These are phyloP conservation scores for Sisyra nigra DNA, from an alignment of 2,888 invertebrate species.

Conservation along the genomic window DNA sequence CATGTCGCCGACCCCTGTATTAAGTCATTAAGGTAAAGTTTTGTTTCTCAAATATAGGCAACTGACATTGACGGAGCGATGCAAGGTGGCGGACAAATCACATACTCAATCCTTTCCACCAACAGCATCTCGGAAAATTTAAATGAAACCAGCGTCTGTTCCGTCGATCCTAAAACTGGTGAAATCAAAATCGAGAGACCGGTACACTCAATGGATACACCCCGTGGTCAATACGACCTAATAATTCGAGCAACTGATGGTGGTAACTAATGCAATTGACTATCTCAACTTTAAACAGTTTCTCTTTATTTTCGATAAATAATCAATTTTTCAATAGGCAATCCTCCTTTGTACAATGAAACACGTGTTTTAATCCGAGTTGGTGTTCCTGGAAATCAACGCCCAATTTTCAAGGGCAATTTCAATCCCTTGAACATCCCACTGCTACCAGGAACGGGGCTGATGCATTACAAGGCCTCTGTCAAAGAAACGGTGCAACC, in stretches of 20 bases:
- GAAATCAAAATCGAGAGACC: constrained; percentile 47
- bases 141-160: constrained; percentile 31
- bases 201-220: constrained; percentile 56
- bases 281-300: background rate
- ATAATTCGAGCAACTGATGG: constrained; percentile 52
- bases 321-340: constrained; percentile 24
- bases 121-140: constrained; percentile 48
- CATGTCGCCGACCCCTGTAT: too few relatives aligned
- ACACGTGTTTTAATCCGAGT: constrained; percentile 53
- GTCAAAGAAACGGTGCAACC: constrained; percentile 52
- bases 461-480: constrained; percentile 44
- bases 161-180: constrained; percentile 51
- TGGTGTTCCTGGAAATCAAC: constrained; percentile 62
- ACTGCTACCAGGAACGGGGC: constrained; percentile 26
- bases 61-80: constrained; percentile 56
- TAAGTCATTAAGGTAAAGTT: too few relatives aligned
- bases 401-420: constrained; percentile 63
- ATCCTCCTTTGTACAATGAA: constrained; percentile 47
- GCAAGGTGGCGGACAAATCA: constrained; percentile 52
- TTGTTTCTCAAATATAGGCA: too few relatives aligned
- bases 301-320: background rate
- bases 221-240: constrained; percentile 55
- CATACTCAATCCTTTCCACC: constrained; percentile 47
- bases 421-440: constrained; percentile 33
- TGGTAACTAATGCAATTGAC: constrained; percentile 28